Percentiles rank a stretch among this genome's conserved stretches.
Evolutionary conservation across 2,888 invertebrate genomes (phyloP).

Genomic region (Dastarcus helophoroides): DNA sequence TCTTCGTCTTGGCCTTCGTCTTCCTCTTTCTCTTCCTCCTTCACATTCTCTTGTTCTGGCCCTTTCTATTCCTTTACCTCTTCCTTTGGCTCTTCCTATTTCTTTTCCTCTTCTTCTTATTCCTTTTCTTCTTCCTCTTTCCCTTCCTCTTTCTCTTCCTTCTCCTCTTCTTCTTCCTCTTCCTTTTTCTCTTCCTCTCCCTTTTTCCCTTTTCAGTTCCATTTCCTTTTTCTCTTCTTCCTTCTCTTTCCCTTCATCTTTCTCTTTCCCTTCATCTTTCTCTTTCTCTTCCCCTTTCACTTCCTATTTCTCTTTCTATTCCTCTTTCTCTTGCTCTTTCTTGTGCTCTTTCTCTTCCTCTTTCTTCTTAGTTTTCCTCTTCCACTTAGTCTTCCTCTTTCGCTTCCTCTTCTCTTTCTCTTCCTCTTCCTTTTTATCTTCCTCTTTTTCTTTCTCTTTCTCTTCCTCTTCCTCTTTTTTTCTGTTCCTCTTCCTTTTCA

Average conservation of each 20-base stretch:
- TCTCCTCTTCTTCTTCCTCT: neutral
- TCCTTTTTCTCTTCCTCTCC: neutral
- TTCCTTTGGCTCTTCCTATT: too few species aligned
- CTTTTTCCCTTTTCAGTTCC: conserved; percentile 1
- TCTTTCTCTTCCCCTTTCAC: neutral
- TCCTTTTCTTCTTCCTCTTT: neutral
- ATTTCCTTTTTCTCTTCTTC: too few species aligned
- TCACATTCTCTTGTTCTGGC: too few species aligned
- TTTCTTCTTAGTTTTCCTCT: too few species aligned
- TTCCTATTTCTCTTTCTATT: too few species aligned
- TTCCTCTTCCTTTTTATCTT: neutral
- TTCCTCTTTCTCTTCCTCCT: neutral
- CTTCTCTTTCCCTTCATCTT: too few species aligned
- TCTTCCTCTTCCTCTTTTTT: neutral
- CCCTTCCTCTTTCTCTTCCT: conserved; percentile 1
- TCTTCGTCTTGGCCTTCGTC: too few species aligned
- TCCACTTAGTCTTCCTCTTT: too few species aligned
- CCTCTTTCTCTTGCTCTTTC: too few species aligned
- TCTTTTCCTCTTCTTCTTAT: too few species aligned
- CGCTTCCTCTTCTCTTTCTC: conserved; percentile 1
- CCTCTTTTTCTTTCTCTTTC: neutral
- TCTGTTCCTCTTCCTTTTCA: too few species aligned
- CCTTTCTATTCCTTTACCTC: neutral
- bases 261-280: neutral
- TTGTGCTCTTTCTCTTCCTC: too few species aligned